Evolutionary conservation across 2,888 invertebrate species (phyloP), one percentile per base, ranked within the genome.

Genomic region (Campaea margaritaria): DNA sequence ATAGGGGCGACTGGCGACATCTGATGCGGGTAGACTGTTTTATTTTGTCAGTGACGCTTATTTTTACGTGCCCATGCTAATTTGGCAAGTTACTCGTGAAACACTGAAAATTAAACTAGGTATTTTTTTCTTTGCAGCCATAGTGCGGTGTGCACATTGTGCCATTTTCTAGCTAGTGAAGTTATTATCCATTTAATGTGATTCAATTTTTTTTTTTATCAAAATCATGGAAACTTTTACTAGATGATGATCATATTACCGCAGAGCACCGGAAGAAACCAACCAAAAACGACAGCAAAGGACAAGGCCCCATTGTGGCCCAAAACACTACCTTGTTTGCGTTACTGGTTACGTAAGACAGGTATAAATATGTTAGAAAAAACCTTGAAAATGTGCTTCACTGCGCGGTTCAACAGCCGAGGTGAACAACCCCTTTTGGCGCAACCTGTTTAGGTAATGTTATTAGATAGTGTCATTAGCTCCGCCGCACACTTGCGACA

Each of bases 361-460:
- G 15, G 39, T 51, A 46, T 28, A 41, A 59, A 43, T 43, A 38
- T 47, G 11, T 54, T 62, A 52, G 57, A 65, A 58, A 67, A 65
- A 75, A 70, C 81, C 81, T 81, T 81, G 81, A 78, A 68, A 64
- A 65, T 65, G 73, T 73, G 66, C 73, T 70, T 71, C 67, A 68
- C 65, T 58, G 69, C 55, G 69, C 65, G 66, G 82, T 81, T 79
- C 81, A 80, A 78, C 67, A 79, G 45, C 45, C 50, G 74, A 80
- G 84, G 78, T 82, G 74, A 81, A 82, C 70, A 79, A 76, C 77
- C 83, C 70, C 58, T 82, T 83, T 82, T 68, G 81, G 72, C 76
- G 66, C 74, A 81, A 82, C 83, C 81, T 75, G 83, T 83, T 83
- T 77, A 67, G 58, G 63, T 65, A 73, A 67, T 68, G 70, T 67